Base-by-base conservation (phyloP, 2,113 vertebrate species). In the Pongo pygmaeus region DNA sequence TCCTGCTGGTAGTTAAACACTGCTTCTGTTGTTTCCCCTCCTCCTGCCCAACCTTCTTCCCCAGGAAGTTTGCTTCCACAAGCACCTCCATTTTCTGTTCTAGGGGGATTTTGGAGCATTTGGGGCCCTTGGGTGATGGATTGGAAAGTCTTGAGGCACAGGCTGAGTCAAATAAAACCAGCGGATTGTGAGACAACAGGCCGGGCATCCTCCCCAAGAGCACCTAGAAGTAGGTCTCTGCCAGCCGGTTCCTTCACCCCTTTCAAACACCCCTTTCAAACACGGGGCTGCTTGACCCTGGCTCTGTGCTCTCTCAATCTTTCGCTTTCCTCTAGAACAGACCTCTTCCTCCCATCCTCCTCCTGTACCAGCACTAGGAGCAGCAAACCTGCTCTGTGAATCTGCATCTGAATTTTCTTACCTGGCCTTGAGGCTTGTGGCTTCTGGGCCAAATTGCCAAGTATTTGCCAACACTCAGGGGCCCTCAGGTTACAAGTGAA, bases 201-300 rank as follows among this genome's bases (percentile, higher is more conserved):
- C 20, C 6, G 13, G 35, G 1, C 13, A 7, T 1, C 4, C 11
- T 83, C 17, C 13, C 2, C 35, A n/a, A 77, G n/a, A 32, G 46
- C 69, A 3, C n/a, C 7, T 18, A 2, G 27, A 25, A 35, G 5
- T 2, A 2, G 40, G 50, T 22, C 12, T 30, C 5, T 20, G 13
- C 16, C 10, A 17, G 48, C 70, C 59, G 9, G 1, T 12, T 25
- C 48, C 75, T 52, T 35, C 40, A 5, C 22, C 13, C 9, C 8
- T 27, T 25, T 17, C 27, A 17, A 30, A 35, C 30, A 10, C 40
- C 13, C 9, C 8, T 27, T 25, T 17, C 27, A 17, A 30, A 35
- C 30, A 10, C 40, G 3, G 7, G 40, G 43, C 43, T 52, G 64
- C n/a, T 72, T 1, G 16, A 38, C 38, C 23, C 55, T 18, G 8